Base-by-base conservation (phyloP, 1,140 invertebrate genomes). In the Listronotus oregonensis region DNA sequence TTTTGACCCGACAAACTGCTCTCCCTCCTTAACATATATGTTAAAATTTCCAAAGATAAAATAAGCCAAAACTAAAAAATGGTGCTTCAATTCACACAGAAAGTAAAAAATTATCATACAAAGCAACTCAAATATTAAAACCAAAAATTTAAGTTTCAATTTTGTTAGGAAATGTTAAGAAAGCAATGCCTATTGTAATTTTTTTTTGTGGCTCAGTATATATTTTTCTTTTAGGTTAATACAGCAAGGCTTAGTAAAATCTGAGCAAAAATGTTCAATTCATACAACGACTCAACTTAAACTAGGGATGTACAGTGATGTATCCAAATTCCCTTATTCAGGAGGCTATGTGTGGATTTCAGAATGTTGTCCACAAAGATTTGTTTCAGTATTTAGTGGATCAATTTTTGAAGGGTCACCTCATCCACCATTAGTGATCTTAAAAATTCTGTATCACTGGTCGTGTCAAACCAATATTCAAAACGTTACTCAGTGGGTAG, bases 401-500 rank as follows among this genome's bases (percentile, higher is more conserved):
- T 95, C 93, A 0, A 86, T 95, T 39, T 95, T 95, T 71, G 91
- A 94, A 79, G 88, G 88, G 3, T 88, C 90, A 6, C 87, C 89
- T 3, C 89, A 94, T 77, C 87, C 89, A 0, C 92, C 93, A 0
- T 89, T 88, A 12, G 86, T 91, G 11, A 80, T 94, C 5, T 75
- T 94, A 0, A 95, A 95, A 75, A 80, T 95, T 0, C 88, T 95
- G 27, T 95, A 95, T 77, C 92, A 95, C 76, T 95, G 93, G 93
- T 85, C 90, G 0, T 94, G 92, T 74, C 92, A 95, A 73, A 95
- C 93, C 0, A 91, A 90, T 59, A 89, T 94, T 10, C 88, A 90
- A 71, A 95, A 94, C 75, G 91, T 95, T 10, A 85, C 92, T 0
- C 90, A 91, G 46, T 95, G 92, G 93, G 87, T 79, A 57, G 69